Evolutionary conservation across 1,140 invertebrate genomes (phyloP).

Genomic region (Pteromalus puparum): DNA sequence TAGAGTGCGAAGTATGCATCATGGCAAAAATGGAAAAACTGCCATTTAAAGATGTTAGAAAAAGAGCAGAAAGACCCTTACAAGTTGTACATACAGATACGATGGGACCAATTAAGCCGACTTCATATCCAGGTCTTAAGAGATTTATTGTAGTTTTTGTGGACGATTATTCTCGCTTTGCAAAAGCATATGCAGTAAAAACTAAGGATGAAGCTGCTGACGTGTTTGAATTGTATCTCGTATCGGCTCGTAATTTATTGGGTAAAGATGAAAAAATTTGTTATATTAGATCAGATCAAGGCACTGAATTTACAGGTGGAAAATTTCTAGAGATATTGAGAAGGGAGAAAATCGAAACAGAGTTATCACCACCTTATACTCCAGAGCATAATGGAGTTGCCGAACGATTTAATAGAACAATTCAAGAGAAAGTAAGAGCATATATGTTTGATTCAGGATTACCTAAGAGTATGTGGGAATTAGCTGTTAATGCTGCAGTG

Average conservation of each 20-base stretch:
- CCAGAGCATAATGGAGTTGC: not conserved
- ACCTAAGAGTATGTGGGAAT: constrained; percentile 13
- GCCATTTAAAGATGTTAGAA: constrained; percentile 45
- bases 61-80: constrained; percentile 37
- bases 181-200: constrained; percentile 33
- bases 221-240: constrained; percentile 6
- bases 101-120: constrained; percentile 47
- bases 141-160: constrained; percentile 25
- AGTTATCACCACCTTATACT: not conserved
- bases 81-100: constrained; percentile 45
- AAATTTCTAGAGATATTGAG: constrained; percentile 7
- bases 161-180: constrained; percentile 35
- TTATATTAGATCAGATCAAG: constrained; percentile 45
- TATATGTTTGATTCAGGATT: constrained; percentile 24
- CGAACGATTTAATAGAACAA: not conserved
- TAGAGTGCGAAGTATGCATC: constrained; percentile 56
- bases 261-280: constrained; percentile 43
- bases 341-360: not conserved
- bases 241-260: constrained; percentile 30
- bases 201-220: constrained; percentile 21
- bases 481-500: constrained; percentile 7
- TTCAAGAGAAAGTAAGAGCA: constrained; percentile 26
- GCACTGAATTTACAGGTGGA: constrained; percentile 25
- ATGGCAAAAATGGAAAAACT: constrained; percentile 55
- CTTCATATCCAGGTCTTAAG: constrained; percentile 36